Conservation (phyloP, 2,113 vertebrate species). For the Picathartes gymnocephalus region DNA sequence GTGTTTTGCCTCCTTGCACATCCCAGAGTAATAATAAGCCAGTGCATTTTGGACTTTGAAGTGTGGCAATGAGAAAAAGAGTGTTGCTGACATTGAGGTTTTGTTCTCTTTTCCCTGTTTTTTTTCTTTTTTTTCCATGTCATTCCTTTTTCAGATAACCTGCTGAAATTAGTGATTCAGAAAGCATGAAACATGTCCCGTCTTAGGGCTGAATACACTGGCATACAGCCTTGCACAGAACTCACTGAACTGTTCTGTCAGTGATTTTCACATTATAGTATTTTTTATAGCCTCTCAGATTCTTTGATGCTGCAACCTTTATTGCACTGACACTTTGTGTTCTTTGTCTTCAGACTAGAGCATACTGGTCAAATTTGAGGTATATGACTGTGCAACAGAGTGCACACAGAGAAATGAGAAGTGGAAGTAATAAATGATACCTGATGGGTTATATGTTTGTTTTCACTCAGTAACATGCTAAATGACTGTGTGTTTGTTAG, state of each 20-base stretch:
- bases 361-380: background rate
- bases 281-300: background rate
- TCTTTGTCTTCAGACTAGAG: background rate
- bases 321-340: background rate
- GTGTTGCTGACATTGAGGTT: background rate
- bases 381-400: background rate
- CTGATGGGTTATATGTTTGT: background rate
- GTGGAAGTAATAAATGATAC: background rate
- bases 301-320: background rate
- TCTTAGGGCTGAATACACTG: background rate
- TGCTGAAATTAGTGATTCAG: background rate
- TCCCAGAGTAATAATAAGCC: background rate
- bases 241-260: background rate
- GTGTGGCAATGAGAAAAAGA: background rate
- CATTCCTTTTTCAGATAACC: background rate
- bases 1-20: background rate
- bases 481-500: background rate
- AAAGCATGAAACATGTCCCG: background rate
- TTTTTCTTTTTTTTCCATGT: background rate
- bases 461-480: background rate
- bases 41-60: background rate
- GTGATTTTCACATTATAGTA: background rate
- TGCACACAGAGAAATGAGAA: background rate
- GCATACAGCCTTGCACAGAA: background rate
- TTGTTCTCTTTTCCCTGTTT: background rate